These are phyloP conservation scores for Tholera decimalis DNA, from an alignment of 2,888 invertebrate species.

Conservation along the genomic window DNA sequence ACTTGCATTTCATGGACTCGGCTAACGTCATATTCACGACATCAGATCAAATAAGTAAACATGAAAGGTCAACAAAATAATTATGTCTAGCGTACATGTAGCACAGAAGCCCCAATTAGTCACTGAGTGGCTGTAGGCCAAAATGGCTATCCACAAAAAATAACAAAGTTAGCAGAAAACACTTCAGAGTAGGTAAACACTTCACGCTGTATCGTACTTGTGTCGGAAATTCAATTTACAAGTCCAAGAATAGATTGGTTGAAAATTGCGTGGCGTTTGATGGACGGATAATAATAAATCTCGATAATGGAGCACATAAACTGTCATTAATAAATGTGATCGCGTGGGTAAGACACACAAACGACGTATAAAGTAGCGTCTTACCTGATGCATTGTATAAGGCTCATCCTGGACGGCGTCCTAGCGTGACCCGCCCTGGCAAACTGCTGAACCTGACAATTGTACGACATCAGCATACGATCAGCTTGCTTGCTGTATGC, in stretches of 20 bases:
- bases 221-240: constrained; percentile 40
- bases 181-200: too few species aligned
- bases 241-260: constrained; percentile 24
- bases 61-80: constrained; percentile 37
- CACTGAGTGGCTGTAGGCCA: constrained; percentile 74
- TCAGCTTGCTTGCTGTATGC: constrained; percentile 90
- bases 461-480: constrained; percentile 91
- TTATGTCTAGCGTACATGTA: constrained; percentile 31
- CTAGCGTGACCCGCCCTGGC: constrained; percentile 87
- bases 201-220: constrained; percentile 25
- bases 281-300: constrained; percentile 25
- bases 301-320: constrained; percentile 30
- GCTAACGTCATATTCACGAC: constrained; percentile 3
- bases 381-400: constrained; percentile 95
- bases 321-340: constrained; percentile 6
- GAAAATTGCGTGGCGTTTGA: constrained; percentile 25
- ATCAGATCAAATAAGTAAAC: constrained; percentile 30
- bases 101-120: constrained; percentile 55
- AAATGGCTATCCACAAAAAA: constrained; percentile 68
- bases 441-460: constrained; percentile 90
- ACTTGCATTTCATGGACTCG: constrained; percentile 17
- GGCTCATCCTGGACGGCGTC: constrained; percentile 92
- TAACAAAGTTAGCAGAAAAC: constrained; percentile 54
- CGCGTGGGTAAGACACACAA: constrained; percentile 1
- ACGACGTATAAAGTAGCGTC: constrained; percentile 48